Base-by-base conservation (phyloP, 53 echinoderm and acorn worm genomes). In the Apostichopus leukothele region DNA sequence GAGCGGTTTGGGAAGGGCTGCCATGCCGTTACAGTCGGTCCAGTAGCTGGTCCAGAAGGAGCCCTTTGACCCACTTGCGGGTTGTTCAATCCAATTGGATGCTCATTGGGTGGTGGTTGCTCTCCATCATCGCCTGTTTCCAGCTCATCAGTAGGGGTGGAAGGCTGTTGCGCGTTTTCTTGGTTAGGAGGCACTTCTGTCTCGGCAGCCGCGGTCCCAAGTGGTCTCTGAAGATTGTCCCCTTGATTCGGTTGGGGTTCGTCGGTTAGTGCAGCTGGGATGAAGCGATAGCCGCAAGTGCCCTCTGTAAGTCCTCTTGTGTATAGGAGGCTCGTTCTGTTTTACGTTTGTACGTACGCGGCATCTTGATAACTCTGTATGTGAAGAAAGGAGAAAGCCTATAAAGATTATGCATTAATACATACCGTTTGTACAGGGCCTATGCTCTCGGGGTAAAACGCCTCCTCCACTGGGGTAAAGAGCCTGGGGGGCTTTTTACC, bases 401-500 rank as follows among this genome's bases (percentile, higher is more conserved):
- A 3, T 83, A 83, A 71, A 14, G 18, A 71, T 71, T 19, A 18
- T 71, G 18, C 71, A 71, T 71, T 19, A 71, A 16, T 71, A 71
- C 18, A 71, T 71, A n/a, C 2, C 71, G 18, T 25, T 25, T 25
- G 25, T 1, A 25, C 25, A 25, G 25, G 9, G 21, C 57, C 60
- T 10, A 55, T 83, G 13, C 84, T 9, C 57, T 52, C 21, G 60
- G 83, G 60, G 83, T 83, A 83, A 53, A 83, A 83, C 9, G 55
- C 83, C 83, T 83, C 83, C 83, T 83, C 21, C n/a, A n/a, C 57
- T 83, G 60, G 84, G 84, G 84, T 83, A 16, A 83, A 83, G 84
- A 83, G 84, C 84, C 84, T 83, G 55, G 71, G 71, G 54, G 83
- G 83, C 83, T 12, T 83, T 83, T 83, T 83, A 83, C 57, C 83